Percentiles rank a stretch among this genome's conserved stretches.
phyloP scores from a whole-genome alignment of 1,140 invertebrate genomes.

The Doryteuthis pealeii region DNA sequence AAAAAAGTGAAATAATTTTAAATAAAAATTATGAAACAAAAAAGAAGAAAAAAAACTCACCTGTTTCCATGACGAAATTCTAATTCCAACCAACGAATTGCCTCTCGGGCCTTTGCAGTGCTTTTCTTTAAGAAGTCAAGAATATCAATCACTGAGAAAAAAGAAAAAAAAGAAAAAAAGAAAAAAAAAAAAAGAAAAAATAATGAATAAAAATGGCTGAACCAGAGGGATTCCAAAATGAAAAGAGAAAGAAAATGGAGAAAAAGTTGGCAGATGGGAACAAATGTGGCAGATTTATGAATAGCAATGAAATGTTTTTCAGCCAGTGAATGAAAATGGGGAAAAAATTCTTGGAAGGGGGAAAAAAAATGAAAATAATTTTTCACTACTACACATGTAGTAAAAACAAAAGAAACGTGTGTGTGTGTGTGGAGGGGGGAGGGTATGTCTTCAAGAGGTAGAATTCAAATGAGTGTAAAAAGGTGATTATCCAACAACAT shows the following conservation, averaged over 20 bases:
- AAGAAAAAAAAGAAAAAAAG: slow-evolving; percentile 29
- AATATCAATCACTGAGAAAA: slow-evolving; percentile 76
- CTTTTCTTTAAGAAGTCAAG: slow-evolving; percentile 83
- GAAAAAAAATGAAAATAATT: no score
- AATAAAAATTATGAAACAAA: not conserved
- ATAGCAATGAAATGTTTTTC: no score
- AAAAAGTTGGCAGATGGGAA: not conserved
- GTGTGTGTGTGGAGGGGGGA: no score
- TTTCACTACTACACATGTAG: no score
- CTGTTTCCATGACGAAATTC: slow-evolving; percentile 83
- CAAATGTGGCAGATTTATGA: no score
- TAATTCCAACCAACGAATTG: slow-evolving; percentile 86
- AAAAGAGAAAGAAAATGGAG: slow-evolving; percentile 16
- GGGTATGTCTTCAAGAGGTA: no score
- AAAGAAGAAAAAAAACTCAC: slow-evolving; percentile 56
- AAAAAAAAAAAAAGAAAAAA: slow-evolving; percentile 1
- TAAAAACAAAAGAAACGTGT: no score
- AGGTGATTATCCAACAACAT: no score
- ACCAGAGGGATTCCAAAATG: not conserved
- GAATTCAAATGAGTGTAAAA: no score
- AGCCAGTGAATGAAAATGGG: no score
- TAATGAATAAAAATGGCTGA: not conserved
- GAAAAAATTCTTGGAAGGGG: no score
- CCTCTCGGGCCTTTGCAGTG: slow-evolving; percentile 75
- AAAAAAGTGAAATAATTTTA: not conserved